A percentile compares a stretch with the other conserved stretches of the same genome.
phyloP scores from a whole-genome alignment of 2,888 invertebrate species.

The Heliconius sara region DNA sequence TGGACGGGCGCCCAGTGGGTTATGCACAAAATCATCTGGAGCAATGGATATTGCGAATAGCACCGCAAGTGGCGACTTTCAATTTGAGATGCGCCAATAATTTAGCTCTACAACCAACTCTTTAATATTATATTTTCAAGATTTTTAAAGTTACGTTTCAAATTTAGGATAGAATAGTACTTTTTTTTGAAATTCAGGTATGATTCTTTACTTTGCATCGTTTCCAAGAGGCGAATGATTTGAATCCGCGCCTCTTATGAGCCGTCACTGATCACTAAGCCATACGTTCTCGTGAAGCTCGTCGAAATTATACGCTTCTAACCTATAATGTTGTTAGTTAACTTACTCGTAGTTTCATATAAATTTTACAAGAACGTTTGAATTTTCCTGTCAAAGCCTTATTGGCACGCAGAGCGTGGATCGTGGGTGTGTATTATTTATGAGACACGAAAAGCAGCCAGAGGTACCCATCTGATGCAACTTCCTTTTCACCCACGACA shows the following conservation, averaged over 20 bases:
- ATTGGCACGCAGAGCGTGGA: constrained; percentile 33
- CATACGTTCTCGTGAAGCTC: neutral
- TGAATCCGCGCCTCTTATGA: neutral
- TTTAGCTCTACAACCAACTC: constrained; percentile 17
- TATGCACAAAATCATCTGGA: constrained; percentile 40
- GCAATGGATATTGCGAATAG: constrained; percentile 35
- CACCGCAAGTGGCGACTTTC: constrained; percentile 20
- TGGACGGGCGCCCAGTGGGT: constrained; percentile 46
- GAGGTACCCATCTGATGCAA: constrained; percentile 65
- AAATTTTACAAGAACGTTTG: constrained; percentile 38
- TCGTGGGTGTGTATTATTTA: constrained; percentile 45
- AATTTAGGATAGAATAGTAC: too few species aligned
- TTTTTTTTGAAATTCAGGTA: too few species aligned
- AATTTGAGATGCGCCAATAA: constrained; percentile 26
- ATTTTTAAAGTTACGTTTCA: neutral
- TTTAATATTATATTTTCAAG: neutral
- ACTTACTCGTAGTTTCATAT: constrained; percentile 17
- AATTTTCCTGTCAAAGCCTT: constrained; percentile 40
- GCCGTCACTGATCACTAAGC: neutral
- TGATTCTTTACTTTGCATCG: too few species aligned
- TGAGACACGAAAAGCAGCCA: constrained; percentile 38
- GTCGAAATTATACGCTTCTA: neutral
- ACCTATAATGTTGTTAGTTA: neutral
- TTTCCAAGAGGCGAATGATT: neutral
- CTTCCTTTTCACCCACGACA: constrained; percentile 70